Conservation (phyloP, 2,797 vertebrate species). For the Nothura maculosa region DNA sequence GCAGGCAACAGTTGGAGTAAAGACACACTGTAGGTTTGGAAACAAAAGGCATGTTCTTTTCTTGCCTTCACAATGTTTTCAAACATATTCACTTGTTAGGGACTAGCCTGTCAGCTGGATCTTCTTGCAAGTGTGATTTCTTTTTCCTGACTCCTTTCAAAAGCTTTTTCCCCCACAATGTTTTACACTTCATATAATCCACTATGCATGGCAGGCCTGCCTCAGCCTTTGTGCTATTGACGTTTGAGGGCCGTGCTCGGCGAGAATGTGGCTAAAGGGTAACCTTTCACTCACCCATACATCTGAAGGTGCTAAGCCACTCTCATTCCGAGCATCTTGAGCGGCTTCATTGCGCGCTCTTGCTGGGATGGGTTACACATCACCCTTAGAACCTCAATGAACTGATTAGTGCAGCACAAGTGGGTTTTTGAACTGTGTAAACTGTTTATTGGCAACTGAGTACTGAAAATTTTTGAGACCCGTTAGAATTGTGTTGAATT, state of each 20-base stretch:
- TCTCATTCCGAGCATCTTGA: conserved; percentile 51
- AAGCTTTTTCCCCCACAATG: conserved; percentile 88
- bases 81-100: conserved; percentile 91
- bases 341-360: conserved; percentile 15
- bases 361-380: not conserved
- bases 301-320: conserved; percentile 70
- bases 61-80: conserved; percentile 86
- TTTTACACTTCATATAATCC: conserved; percentile 99
- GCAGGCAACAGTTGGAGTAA: conserved; percentile 87
- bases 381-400: conserved; percentile 1
- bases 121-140: conserved; percentile 87
- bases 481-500: not conserved
- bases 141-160: conserved; percentile 87
- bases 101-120: conserved; percentile 87
- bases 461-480: not conserved
- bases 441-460: not conserved
- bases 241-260: conserved; percentile 77
- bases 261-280: conserved; percentile 87
- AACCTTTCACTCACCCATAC: conserved; percentile 85
- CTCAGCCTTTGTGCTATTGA: conserved; percentile 89
- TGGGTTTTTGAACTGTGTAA: not conserved
- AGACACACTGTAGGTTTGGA: conserved; percentile 86
- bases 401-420: not conserved
- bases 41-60: conserved; percentile 84
- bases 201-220: conserved; percentile 86